Percentiles rank a stretch among this genome's conserved stretches.
Conservation (phyloP, 2,888 invertebrate species). For the Drosophila kambysellisi region DNA sequence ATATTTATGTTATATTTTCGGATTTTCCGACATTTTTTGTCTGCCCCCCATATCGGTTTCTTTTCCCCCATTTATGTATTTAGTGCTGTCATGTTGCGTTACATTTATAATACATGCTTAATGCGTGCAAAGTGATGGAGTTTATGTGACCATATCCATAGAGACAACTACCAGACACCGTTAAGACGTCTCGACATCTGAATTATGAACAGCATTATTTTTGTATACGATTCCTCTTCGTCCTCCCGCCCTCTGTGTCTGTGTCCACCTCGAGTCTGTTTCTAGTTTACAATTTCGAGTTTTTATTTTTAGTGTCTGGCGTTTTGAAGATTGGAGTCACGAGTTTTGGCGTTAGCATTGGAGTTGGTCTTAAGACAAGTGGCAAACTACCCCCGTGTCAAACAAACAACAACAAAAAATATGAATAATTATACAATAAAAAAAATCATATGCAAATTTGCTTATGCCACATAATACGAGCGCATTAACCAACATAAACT, state of each 20-base stretch:
- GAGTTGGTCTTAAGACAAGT: slow-evolving; percentile 55
- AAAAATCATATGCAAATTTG: slow-evolving; percentile 70
- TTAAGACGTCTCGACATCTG: slow-evolving; percentile 55
- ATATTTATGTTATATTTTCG: not conserved
- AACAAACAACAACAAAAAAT: slow-evolving; percentile 5
- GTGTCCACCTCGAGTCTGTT: slow-evolving; percentile 4
- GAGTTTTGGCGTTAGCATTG: slow-evolving; percentile 31
- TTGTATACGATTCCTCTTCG: not conserved
- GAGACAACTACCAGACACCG: slow-evolving; percentile 41
- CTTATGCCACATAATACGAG: slow-evolving; percentile 58
- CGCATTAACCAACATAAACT: slow-evolving; percentile 60
- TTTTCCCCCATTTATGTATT: slow-evolving; percentile 15
- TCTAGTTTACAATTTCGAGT: slow-evolving; percentile 39
- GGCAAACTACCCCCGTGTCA: slow-evolving; percentile 56
- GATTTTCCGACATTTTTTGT: not conserved
- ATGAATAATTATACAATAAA: not conserved
- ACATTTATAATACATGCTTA: slow-evolving; percentile 32
- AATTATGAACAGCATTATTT: slow-evolving; percentile 47
- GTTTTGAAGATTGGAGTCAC: slow-evolving; percentile 54
- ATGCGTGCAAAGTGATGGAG: slow-evolving; percentile 44
- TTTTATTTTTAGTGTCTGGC: slow-evolving; percentile 49
- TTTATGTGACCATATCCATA: slow-evolving; percentile 42
- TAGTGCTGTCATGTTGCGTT: slow-evolving; percentile 26
- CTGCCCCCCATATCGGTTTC: not conserved
- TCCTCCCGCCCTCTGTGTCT: not conserved